Base-by-base conservation (phyloP, 1,140 invertebrate species). In the Scaptodrosophila lebanonensis region DNA sequence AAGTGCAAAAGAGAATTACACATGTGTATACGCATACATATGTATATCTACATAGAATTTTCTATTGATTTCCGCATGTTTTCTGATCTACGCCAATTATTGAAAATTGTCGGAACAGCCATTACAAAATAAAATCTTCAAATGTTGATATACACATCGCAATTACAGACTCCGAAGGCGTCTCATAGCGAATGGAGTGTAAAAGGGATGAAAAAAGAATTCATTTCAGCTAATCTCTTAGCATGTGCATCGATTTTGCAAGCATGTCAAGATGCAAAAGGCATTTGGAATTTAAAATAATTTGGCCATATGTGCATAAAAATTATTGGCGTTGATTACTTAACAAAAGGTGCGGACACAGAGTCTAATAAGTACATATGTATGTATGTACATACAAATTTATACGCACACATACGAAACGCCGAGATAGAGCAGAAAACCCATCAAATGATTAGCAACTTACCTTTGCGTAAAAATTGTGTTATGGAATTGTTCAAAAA, bases 181-280 rank as follows among this genome's bases (percentile, higher is more conserved):
- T 63, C 29, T 48, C 50, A 50, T 22, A 15, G 8, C 22, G 22
- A 62, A 38, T n/a, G 22, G 20, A 5, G 18, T 32, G 42, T 12
- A 6, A 35, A 8, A 54, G 12, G n/a, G n/a, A 18, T 9, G 47
- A 13, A 65, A 44, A 36, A 43, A 9, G 42, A 16, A 11, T 22
- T 32, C 5, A 22, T 15, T 45, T 25, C 51, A n/a, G n/a, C n/a
- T n/a, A n/a, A n/a, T n/a, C n/a, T n/a, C n/a, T n/a, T n/a, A n/a
- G n/a, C n/a, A n/a, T n/a, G n/a, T n/a, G n/a, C 39, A 77, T 77
- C 75, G 75, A 77, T 77, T 79, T 82, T 79, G 51, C 64, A 60
- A 72, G 9, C 25, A 22, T 30, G 15, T 13, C n/a, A 50, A 38
- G 35, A 35, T 49, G 30, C 16, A 58, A 9, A 32, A 32, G 38